Conservation (phyloP, 2,888 invertebrate genomes). For the Pachycephus smyrnensis region DNA sequence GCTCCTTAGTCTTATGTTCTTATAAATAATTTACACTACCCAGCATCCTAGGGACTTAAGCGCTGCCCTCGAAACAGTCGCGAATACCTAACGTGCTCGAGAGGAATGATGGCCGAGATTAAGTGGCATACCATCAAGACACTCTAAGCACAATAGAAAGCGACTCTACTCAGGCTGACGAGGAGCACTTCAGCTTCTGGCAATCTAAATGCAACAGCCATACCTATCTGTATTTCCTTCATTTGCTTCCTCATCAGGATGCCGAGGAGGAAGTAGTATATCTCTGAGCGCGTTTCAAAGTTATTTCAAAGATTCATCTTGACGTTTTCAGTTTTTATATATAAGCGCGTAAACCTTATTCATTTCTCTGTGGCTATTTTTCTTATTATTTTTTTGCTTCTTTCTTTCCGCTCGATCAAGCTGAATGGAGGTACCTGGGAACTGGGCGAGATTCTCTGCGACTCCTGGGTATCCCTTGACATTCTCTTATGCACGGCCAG, state of each 20-base stretch:
- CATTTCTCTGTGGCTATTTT: neutral
- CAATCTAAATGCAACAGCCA: neutral
- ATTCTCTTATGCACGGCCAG: slow-evolving; percentile 94
- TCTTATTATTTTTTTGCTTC: neutral
- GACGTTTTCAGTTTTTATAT: neutral
- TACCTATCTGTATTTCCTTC: neutral
- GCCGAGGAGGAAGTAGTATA: neutral
- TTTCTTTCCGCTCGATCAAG: slow-evolving; percentile 29
- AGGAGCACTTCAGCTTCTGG: neutral
- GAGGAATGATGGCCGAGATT: neutral
- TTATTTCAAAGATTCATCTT: neutral
- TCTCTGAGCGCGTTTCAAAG: neutral
- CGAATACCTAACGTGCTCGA: neutral
- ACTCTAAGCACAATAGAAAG: neutral
- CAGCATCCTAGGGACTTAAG: neutral
- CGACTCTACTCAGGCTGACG: neutral
- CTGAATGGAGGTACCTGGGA: slow-evolving; percentile 82
- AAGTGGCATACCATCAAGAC: neutral
- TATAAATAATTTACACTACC: neutral
- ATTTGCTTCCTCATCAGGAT: neutral
- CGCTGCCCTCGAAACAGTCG: neutral
- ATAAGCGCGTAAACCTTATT: neutral
- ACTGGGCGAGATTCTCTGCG: slow-evolving; percentile 88
- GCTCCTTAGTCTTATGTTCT: neutral
- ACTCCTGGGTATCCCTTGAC: slow-evolving; percentile 93